phyloP scores from a whole-genome alignment of 2,797 vertebrate genomes.

The Hapalemur alaotrensis region DNA sequence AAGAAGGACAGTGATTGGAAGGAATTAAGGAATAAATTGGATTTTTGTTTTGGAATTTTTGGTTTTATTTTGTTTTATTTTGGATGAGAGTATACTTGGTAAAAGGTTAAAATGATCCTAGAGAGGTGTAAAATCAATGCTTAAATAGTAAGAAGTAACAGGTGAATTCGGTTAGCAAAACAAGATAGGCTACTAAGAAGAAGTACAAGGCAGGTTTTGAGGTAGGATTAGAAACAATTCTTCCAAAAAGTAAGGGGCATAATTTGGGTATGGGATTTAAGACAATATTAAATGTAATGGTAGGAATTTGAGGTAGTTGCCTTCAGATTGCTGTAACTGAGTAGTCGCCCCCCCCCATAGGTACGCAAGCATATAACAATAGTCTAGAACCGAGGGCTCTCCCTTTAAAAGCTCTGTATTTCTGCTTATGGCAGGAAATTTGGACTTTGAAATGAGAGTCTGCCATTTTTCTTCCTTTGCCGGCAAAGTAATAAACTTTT shows the following conservation, averaged over 20 bases:
- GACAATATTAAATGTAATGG: no score
- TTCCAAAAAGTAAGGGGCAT: neutral
- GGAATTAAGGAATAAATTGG: neutral
- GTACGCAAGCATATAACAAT: no score
- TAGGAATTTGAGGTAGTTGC: no score
- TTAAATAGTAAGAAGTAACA: neutral
- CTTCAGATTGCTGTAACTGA: neutral
- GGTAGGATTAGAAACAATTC: neutral
- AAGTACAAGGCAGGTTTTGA: neutral
- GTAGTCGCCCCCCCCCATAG: no score
- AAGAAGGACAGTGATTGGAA: neutral
- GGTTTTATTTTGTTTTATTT: neutral
- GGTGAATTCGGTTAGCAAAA: neutral
- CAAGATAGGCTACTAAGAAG: neutral
- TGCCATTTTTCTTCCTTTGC: no score
- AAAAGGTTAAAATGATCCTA: neutral
- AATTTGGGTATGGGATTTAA: neutral
- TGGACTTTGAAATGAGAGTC: no score
- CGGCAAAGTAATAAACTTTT: no score
- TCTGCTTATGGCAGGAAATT: no score
- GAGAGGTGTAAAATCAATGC: neutral
- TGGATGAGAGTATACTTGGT: neutral
- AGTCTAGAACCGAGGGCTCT: no score
- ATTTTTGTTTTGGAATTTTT: neutral
- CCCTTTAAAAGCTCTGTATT: no score